Base-by-base conservation (phyloP, 2,888 invertebrate species). In the Dyspetes luteomarginatus region DNA sequence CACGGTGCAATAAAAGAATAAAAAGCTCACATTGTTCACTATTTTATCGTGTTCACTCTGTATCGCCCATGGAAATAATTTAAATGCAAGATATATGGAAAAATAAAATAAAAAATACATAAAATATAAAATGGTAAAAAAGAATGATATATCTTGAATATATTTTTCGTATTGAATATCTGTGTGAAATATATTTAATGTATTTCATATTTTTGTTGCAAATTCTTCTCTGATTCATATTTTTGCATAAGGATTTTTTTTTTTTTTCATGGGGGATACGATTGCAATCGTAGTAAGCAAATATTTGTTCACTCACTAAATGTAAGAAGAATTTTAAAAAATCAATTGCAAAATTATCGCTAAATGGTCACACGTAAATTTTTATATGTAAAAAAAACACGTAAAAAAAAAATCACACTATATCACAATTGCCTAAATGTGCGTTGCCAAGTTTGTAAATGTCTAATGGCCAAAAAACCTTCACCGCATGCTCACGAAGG, bases 401-500 rank as follows among this genome's bases (percentile, higher is more conserved):
- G 7, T n/a, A 24, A 48, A 50, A 24, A 41, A 43, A 41, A 60
- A 58, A 22, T 60, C 43, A 67, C 56, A 68, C 67, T 17, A 78
- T 41, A 69, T 79, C 77, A 81, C 74, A 62, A 81, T 74, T 74
- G 83, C 73, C 71, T 78, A 45, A 81, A 76, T 82, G 76, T 83
- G 81, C 68, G 76, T 69, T n/a, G 80, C 62, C 67, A 77, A 84
- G 72, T 76, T 71, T 75, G 77, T 73, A 81, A 84, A 83, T 86
- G 85, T 88, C 84, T 89, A 89, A 89, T 85, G 78, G 84, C 85
- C 86, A 87, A 85, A 87, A 84, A 81, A 82, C 84, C 85, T 89
- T 89, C 88, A 87, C 87, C 86, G 88, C 89, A 89, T 89, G 88
- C 89, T 87, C 90, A 91, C 90, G 87, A 91, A 92, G 92, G 92